Conservation (phyloP, 2,797 vertebrate genomes). For the Trachurus trachurus region DNA sequence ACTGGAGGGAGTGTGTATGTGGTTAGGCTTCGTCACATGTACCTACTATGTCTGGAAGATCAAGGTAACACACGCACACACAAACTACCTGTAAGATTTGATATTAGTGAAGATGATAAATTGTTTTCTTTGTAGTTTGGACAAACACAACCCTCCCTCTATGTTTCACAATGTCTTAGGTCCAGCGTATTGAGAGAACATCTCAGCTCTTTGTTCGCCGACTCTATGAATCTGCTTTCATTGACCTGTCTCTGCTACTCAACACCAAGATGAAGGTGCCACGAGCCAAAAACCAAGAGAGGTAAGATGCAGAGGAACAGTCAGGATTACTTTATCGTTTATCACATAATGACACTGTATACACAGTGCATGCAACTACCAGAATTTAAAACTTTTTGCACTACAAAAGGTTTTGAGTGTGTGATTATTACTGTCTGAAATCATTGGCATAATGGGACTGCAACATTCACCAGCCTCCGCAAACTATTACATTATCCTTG, state of each 20-base stretch:
- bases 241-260: conserved; percentile 87
- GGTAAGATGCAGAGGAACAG: conserved; percentile 58
- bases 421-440: conserved; percentile 9
- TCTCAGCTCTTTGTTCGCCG: conserved; percentile 88
- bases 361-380: background rate
- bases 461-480: conserved; percentile 1
- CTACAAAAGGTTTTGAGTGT: background rate
- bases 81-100: background rate
- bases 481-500: background rate
- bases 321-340: background rate
- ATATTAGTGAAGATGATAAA: background rate
- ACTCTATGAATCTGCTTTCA: conserved; percentile 88
- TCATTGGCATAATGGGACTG: background rate
- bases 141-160: background rate
- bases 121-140: background rate
- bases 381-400: background rate
- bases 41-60: conserved; percentile 88
- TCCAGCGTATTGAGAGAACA: conserved; percentile 87
- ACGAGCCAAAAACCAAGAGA: conserved; percentile 77
- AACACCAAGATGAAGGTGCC: conserved; percentile 87
- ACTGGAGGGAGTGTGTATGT: conserved; percentile 86
- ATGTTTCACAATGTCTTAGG: conserved; percentile 47
- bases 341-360: background rate
- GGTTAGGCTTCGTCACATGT: conserved; percentile 82
- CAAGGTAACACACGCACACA: conserved; percentile 63